Evolutionary conservation across 2,888 invertebrate species (phyloP).

Genomic region (Capitulum mitella): DNA sequence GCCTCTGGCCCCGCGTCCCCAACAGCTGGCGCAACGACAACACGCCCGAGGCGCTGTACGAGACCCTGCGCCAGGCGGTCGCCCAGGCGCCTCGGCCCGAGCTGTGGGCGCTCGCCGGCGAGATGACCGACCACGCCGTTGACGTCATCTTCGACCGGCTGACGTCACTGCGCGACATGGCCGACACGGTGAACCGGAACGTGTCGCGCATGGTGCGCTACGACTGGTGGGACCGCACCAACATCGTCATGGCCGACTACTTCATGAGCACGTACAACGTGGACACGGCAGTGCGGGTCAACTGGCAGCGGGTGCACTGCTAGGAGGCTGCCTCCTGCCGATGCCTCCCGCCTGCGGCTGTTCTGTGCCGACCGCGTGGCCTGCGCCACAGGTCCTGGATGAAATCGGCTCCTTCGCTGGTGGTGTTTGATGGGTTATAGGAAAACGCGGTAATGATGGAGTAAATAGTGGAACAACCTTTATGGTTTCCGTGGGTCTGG

Average conservation of each 20-base stretch:
- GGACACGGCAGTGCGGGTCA: neutral
- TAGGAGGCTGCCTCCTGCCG: too few species aligned
- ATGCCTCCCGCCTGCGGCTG: too few species aligned
- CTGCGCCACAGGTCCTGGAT: too few species aligned
- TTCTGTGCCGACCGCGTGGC: too few species aligned
- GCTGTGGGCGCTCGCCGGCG: neutral
- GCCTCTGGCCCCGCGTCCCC: neutral
- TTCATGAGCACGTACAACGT: conserved; percentile 4
- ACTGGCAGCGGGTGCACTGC: conserved; percentile 3
- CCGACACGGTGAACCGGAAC: neutral
- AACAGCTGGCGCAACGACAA: neutral
- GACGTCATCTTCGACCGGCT: conserved; percentile 1
- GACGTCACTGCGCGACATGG: neutral
- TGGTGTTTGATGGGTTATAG: too few species aligned
- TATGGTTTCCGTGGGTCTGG: too few species aligned
- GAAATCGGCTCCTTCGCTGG: too few species aligned
- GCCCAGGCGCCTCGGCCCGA: neutral
- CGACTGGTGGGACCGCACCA: neutral
- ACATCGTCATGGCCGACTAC: neutral
- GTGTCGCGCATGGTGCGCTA: neutral
- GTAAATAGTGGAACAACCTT: too few species aligned
- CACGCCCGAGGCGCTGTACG: neutral
- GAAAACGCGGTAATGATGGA: too few species aligned
- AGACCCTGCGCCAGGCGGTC: neutral
- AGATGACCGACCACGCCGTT: neutral